Evolutionary conservation across 2,113 vertebrate species (phyloP).

Genomic region (Otolemur garnettii): DNA sequence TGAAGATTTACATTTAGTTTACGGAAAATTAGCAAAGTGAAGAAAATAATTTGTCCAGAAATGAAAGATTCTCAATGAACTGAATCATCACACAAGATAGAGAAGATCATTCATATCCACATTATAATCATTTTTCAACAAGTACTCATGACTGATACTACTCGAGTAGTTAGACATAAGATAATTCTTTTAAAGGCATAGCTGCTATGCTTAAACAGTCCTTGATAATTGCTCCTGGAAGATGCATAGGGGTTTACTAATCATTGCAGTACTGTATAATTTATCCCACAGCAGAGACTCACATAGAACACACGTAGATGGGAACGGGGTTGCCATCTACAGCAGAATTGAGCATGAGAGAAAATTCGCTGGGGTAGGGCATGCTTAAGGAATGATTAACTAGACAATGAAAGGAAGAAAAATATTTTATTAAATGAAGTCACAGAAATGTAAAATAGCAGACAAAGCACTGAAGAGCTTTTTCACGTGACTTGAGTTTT

Average conservation of each 20-base stretch:
- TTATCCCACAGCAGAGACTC: not conserved
- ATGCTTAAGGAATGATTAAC: not conserved
- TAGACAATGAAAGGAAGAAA: not conserved
- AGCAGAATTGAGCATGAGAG: not conserved
- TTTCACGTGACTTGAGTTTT: not conserved
- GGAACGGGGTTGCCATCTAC: fast-evolving
- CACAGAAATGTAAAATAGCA: not conserved
- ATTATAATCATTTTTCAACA: not conserved
- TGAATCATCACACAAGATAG: not conserved
- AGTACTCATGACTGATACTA: not conserved
- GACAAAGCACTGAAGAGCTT: not conserved
- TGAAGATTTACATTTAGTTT: not conserved
- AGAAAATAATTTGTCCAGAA: not conserved
- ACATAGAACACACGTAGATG: not conserved
- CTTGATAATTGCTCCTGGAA: not conserved
- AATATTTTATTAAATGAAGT: not conserved
- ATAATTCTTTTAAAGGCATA: not conserved
- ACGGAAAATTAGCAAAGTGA: not conserved
- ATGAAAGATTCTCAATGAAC: not conserved
- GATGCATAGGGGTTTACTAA: not conserved
- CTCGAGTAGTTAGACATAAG: not conserved
- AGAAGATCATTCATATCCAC: not conserved
- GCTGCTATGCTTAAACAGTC: not conserved
- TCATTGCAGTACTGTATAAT: not conserved
- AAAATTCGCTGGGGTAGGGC: not conserved